These are phyloP conservation scores for Leucophora obtusa DNA, from an alignment of 2,888 invertebrate species.

Conservation along the genomic window DNA sequence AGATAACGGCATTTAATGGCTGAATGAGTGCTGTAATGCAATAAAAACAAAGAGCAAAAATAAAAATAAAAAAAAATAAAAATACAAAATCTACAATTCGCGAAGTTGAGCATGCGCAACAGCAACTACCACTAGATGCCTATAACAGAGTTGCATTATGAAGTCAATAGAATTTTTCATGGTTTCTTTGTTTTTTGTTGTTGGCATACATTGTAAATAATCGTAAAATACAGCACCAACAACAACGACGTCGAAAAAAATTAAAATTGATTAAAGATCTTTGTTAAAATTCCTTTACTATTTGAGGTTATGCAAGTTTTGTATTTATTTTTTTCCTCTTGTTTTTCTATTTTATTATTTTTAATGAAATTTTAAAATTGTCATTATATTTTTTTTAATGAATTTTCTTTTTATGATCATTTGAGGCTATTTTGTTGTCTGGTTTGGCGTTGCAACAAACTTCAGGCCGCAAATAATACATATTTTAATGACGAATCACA, in stretches of 20 bases:
- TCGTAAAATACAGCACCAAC: slow-evolving; percentile 1
- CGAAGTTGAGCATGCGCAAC: slow-evolving; percentile 61
- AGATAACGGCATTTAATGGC: slow-evolving; percentile 78
- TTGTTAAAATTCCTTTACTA: slow-evolving; percentile 62
- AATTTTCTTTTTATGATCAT: slow-evolving; percentile 56
- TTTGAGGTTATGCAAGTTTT: slow-evolving; percentile 62
- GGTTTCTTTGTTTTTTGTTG: slow-evolving; percentile 56
- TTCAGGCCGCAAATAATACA: neutral
- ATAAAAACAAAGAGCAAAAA: slow-evolving; percentile 52
- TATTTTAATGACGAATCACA: neutral
- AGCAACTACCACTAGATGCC: slow-evolving; percentile 7
- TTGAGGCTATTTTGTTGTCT: neutral
- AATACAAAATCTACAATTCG: slow-evolving; percentile 61
- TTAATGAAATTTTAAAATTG: slow-evolving; percentile 60
- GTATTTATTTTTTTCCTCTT: slow-evolving; percentile 15
- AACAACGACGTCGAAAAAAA: slow-evolving; percentile 28
- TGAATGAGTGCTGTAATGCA: slow-evolving; percentile 70
- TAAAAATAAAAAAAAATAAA: slow-evolving; percentile 25
- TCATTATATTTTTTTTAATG: slow-evolving; percentile 61
- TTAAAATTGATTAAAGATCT: slow-evolving; percentile 64
- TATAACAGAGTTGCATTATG: slow-evolving; percentile 44
- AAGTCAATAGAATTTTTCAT: slow-evolving; percentile 63
- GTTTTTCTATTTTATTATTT: slow-evolving; percentile 1
- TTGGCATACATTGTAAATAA: slow-evolving; percentile 56
- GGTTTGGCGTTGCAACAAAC: neutral